Percentiles rank a stretch among this genome's conserved stretches.
phyloP scores from a whole-genome alignment of 2,113 vertebrate species.

The Centropus bengalensis region DNA sequence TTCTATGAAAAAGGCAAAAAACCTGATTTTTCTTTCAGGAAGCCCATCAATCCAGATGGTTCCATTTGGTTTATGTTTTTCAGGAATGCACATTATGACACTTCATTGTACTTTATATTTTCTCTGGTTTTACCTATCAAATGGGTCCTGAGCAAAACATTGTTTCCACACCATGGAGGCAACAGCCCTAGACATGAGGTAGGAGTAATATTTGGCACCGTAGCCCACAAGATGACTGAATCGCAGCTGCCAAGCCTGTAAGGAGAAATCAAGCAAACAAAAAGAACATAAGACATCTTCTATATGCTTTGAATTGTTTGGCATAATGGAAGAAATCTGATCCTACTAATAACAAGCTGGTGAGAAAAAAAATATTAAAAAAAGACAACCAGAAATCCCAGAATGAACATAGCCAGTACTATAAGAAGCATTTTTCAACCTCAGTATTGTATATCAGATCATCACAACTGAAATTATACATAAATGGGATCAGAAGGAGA shows the following conservation, averaged over 20 bases:
- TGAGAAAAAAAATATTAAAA: neutral
- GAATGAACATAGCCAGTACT: neutral
- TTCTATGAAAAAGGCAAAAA: neutral
- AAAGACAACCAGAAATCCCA: neutral
- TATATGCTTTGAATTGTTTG: neutral
- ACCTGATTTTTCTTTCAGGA: neutral
- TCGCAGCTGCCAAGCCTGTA: slow-evolving; percentile 95
- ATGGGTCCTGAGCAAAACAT: slow-evolving; percentile 90
- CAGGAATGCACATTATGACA: neutral
- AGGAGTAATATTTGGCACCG: slow-evolving; percentile 98
- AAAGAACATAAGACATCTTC: neutral
- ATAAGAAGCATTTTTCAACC: neutral
- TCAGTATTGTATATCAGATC: neutral
- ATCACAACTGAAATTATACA: neutral
- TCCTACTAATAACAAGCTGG: neutral
- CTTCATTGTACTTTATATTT: neutral
- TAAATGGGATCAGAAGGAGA: neutral
- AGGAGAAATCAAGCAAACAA: neutral
- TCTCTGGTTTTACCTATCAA: slow-evolving; percentile 85
- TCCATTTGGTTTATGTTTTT: neutral
- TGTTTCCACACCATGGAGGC: slow-evolving; percentile 98
- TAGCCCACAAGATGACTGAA: slow-evolving; percentile 97
- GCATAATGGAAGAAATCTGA: neutral
- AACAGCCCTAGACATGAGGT: slow-evolving; percentile 97
- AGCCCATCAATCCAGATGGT: fast-evolving